These are phyloP conservation scores for Scalopus aquaticus DNA, from an alignment of 2,113 vertebrate species.

Conservation along the genomic window DNA sequence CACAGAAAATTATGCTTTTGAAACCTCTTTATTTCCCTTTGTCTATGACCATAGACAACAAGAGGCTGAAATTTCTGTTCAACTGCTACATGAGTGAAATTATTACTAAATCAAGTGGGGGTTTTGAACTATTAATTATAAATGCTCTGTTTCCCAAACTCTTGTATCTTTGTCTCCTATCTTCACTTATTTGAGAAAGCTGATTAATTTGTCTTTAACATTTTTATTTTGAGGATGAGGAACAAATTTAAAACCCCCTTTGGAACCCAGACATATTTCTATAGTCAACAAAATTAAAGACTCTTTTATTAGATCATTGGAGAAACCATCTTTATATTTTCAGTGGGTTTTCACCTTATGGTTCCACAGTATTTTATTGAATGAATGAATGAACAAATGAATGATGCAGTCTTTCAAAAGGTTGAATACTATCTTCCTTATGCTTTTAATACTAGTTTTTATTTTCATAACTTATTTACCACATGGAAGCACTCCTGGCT, in stretches of 20 bases:
- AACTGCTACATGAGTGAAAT: constrained; percentile 9
- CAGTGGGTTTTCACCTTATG: background rate
- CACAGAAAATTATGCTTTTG: constrained; percentile 16
- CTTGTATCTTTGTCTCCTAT: background rate
- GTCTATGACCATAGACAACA: constrained; percentile 30
- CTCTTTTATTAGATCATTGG: constrained; percentile 33
- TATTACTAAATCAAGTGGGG: background rate
- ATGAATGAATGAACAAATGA: background rate
- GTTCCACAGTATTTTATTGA: background rate
- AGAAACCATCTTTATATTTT: constrained; percentile 16
- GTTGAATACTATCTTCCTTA: background rate
- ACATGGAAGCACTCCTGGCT: background rate
- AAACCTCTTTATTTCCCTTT: background rate
- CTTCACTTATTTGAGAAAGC: background rate
- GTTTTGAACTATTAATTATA: constrained; percentile 20
- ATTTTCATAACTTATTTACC: constrained; percentile 33
- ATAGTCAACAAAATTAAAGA: constrained; percentile 36
- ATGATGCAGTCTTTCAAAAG: background rate
- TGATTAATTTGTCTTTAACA: constrained; percentile 19
- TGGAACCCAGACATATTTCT: background rate
- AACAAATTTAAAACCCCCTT: constrained; percentile 23
- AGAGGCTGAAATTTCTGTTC: constrained; percentile 20
- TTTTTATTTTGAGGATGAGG: constrained; percentile 36
- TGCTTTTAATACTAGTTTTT: background rate
- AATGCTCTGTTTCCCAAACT: background rate